These are phyloP conservation scores for human (Homo sapiens) DNA, from an alignment of 2,113 vertebrate species.

Conservation along the genomic window GRCh38 chr1:53483501-53484000, in stretches of 20 bases:
- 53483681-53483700: neutral
- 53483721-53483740: neutral
- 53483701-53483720: neutral
- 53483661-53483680: neutral
- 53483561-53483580: neutral
- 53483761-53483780: neutral
- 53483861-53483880: neutral
- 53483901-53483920: neutral
- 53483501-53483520: neutral
- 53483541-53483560: neutral
- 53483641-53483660: neutral
- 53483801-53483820: neutral
- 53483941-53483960: neutral
- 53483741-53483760: fast-evolving
- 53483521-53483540: neutral
- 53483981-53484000: neutral
- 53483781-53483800: neutral
- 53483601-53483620: neutral
- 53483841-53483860: neutral
- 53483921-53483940: neutral
- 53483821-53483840: neutral
- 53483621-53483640: fast-evolving
- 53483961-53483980: neutral
- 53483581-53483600: neutral
- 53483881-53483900: neutral